Percentiles rank a stretch among this genome's conserved stretches.
phyloP scores from a whole-genome alignment of 2,888 invertebrate genomes.

The Lucinisca nassula region DNA sequence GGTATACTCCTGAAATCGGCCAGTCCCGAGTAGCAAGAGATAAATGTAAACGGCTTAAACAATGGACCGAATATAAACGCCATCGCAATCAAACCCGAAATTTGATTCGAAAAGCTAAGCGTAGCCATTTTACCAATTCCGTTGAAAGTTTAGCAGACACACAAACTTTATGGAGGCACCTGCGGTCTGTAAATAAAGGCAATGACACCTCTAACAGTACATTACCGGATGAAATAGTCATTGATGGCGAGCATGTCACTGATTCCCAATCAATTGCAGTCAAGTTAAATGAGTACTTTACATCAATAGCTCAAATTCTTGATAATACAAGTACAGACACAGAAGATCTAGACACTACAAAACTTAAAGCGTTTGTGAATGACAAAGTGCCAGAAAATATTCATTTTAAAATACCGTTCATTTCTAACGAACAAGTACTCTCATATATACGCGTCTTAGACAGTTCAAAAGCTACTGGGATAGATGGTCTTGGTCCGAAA shows the following conservation, averaged over 20 bases:
- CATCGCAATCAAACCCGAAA: background rate
- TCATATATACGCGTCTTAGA: background rate
- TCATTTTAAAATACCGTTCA: background rate
- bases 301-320: background rate
- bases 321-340: background rate
- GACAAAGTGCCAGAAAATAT: background rate
- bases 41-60: background rate
- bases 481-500: background rate
- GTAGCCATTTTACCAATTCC: background rate
- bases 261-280: background rate
- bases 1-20: background rate
- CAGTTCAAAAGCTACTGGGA: background rate
- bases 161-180: background rate
- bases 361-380: background rate
- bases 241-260: background rate
- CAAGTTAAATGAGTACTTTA: background rate
- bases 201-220: background rate
- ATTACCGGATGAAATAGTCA: background rate
- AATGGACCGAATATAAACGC: background rate
- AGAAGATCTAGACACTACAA: background rate
- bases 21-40: background rate
- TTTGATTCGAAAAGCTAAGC: background rate
- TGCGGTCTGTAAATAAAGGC: background rate
- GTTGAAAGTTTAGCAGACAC: background rate
- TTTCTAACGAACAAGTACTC: background rate